Evolutionary conservation across 2,888 invertebrate genomes (phyloP).

Genomic region (Rhorus exstirpatorius): DNA sequence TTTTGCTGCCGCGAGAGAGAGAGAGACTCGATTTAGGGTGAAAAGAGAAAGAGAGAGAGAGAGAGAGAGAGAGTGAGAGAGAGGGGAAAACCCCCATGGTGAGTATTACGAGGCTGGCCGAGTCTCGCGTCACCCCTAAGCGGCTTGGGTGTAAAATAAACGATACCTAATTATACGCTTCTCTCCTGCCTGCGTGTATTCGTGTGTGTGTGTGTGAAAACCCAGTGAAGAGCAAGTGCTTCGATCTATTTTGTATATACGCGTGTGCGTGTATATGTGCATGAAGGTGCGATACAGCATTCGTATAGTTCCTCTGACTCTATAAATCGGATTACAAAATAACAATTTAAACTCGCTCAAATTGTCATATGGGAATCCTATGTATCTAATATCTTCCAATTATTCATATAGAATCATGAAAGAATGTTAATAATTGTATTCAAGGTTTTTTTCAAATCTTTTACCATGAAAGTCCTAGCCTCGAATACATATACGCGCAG

Average conservation of each 20-base stretch:
- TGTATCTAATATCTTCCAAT: slow-evolving; percentile 17
- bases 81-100: slow-evolving; percentile 61
- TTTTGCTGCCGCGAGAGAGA: slow-evolving; percentile 42
- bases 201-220: slow-evolving; percentile 61
- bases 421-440: not conserved
- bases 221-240: slow-evolving; percentile 79
- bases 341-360: slow-evolving; percentile 79
- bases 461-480: too few relatives aligned
- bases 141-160: slow-evolving; percentile 84
- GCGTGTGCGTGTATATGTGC: slow-evolving; percentile 44
- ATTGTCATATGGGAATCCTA: slow-evolving; percentile 62
- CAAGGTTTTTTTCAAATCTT: too few relatives aligned
- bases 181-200: slow-evolving; percentile 58
- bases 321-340: slow-evolving; percentile 81
- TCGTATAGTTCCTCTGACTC: slow-evolving; percentile 43
- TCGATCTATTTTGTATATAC: slow-evolving; percentile 39
- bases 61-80: slow-evolving; percentile 31
- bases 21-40: slow-evolving; percentile 43
- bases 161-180: slow-evolving; percentile 85
- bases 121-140: slow-evolving; percentile 74
- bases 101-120: slow-evolving; percentile 66
- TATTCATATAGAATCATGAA: slow-evolving; percentile 23
- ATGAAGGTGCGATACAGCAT: slow-evolving; percentile 72
- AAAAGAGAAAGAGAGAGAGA: slow-evolving; percentile 19
- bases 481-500: too few relatives aligned